Evolutionary conservation across 2,113 vertebrate genomes (phyloP).

Genomic region (Amblyopsis rosae): DNA sequence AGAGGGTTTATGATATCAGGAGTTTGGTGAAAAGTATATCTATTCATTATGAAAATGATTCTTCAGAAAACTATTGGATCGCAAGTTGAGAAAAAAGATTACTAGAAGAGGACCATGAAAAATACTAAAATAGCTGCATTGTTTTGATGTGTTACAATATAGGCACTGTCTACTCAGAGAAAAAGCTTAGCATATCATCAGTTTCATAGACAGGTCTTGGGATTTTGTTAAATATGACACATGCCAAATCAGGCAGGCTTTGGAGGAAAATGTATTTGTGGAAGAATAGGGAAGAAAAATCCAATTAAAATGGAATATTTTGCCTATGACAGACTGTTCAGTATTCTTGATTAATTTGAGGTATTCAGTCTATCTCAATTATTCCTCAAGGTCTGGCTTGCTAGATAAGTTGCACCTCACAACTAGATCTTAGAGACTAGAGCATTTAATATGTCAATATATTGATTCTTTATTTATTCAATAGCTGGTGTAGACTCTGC

Average conservation of each 20-base stretch:
- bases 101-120: not conserved
- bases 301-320: conserved; percentile 57
- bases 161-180: not conserved
- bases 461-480: no score
- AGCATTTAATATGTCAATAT: no score
- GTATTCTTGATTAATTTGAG: conserved; percentile 40
- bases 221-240: conserved; percentile 54
- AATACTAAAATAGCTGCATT: not conserved
- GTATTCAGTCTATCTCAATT: conserved; percentile 24
- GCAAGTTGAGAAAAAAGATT: not conserved
- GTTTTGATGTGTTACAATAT: not conserved
- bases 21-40: not conserved
- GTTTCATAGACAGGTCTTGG: conserved; percentile 41
- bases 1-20: not conserved
- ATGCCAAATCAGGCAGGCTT: conserved; percentile 51
- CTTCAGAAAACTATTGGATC: not conserved
- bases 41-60: not conserved
- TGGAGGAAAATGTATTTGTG: conserved; percentile 58
- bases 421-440: conserved; percentile 13
- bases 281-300: conserved; percentile 49
- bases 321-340: conserved; percentile 42
- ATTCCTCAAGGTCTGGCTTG: conserved; percentile 7
- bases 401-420: conserved; percentile 55
- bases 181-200: conserved; percentile 17
- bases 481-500: no score